Conservation (phyloP, 2,888 invertebrate genomes). For the Eupithecia subfuscata region DNA sequence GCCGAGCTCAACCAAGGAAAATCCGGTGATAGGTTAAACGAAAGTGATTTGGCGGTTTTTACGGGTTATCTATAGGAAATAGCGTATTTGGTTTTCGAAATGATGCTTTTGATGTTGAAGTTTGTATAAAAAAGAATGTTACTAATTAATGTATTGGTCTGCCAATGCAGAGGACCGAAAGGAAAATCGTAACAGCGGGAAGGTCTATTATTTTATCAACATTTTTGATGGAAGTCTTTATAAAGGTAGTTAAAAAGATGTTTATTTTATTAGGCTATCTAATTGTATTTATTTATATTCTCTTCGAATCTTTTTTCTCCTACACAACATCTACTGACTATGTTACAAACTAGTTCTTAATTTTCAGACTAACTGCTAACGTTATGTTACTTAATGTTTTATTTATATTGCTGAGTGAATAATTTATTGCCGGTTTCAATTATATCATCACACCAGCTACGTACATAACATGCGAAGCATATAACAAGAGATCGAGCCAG, state of each 20-base stretch:
- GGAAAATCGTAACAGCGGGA: too few relatives aligned
- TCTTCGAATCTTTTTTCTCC: too few relatives aligned
- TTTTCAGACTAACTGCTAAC: not conserved
- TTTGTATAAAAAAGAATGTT: not conserved
- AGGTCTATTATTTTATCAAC: too few relatives aligned
- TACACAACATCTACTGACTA: not conserved
- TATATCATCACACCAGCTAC: not conserved
- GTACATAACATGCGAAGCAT: not conserved
- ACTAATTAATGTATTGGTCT: too few relatives aligned
- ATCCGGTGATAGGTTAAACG: slow-evolving; percentile 19
- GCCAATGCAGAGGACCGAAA: too few relatives aligned
- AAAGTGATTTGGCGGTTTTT: slow-evolving; percentile 26
- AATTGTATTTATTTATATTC: too few relatives aligned
- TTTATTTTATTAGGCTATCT: too few relatives aligned
- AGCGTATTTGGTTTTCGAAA: not conserved
- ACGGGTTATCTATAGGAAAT: slow-evolving; percentile 19
- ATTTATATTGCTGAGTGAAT: not conserved
- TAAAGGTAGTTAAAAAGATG: too few relatives aligned
- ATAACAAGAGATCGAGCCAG: not conserved
- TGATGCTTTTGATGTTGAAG: not conserved
- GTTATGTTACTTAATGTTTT: not conserved
- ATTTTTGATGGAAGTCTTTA: too few relatives aligned
- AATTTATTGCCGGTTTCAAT: not conserved
- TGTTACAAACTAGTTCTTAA: not conserved
- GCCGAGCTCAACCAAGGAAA: slow-evolving; percentile 19